phyloP scores from a whole-genome alignment of 2,113 vertebrate genomes.

The Podiceps cristatus region DNA sequence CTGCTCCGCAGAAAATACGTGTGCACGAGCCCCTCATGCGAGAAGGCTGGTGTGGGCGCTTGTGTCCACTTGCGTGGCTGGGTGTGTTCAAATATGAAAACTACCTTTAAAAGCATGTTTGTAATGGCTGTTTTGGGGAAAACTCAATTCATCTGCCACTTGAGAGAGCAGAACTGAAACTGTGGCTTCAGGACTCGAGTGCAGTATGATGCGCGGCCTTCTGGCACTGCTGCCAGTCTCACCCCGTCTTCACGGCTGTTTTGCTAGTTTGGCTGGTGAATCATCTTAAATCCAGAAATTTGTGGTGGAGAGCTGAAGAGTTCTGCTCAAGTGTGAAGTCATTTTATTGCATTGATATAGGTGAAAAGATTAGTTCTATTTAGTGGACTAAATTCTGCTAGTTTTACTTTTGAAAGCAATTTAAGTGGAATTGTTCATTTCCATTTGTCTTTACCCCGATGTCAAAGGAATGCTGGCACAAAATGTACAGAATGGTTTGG shows the following conservation, averaged over 20 bases:
- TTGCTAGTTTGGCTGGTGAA: background rate
- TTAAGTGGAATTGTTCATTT: background rate
- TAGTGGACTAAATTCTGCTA: background rate
- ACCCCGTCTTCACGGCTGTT: background rate
- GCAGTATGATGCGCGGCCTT: background rate
- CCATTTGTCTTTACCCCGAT: background rate
- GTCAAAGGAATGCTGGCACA: background rate
- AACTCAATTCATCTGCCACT: background rate
- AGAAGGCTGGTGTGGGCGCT: background rate
- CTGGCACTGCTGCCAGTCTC: background rate
- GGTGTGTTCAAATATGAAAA: background rate
- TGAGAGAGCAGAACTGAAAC: conserved; percentile 6
- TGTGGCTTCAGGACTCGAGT: background rate
- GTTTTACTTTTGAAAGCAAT: background rate
- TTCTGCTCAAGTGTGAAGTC: background rate
- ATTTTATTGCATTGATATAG: background rate
- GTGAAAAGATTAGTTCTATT: background rate
- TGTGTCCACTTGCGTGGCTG: background rate
- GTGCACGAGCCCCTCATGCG: accelerated
- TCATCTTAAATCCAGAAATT: background rate
- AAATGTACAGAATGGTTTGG: background rate
- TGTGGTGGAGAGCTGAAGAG: background rate
- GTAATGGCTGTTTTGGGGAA: background rate
- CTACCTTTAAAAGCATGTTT: background rate
- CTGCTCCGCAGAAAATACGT: accelerated